Evolutionary conservation across 2,113 vertebrate species (phyloP).

Genomic region (Leptosomus discolor): DNA sequence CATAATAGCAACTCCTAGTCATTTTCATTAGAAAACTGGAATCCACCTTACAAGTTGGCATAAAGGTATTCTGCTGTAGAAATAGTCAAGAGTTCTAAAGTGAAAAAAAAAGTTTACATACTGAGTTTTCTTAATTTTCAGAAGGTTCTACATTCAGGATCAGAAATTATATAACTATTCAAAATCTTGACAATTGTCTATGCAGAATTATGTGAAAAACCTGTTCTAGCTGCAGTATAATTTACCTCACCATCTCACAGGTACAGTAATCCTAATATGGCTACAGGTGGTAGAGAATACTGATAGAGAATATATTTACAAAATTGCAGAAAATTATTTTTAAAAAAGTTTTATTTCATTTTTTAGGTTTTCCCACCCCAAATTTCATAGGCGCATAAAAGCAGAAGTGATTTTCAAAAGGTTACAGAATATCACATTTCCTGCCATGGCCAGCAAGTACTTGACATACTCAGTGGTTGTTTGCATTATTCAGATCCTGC

Average conservation of each 20-base stretch:
- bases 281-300: background rate
- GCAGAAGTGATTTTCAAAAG: background rate
- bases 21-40: background rate
- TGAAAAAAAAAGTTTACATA: background rate
- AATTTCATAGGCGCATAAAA: no score
- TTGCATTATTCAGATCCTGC: background rate
- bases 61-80: background rate
- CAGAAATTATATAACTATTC: background rate
- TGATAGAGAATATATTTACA: background rate
- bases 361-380: no score
- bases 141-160: background rate
- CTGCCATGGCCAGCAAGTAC: background rate
- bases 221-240: background rate
- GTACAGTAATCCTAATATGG: background rate
- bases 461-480: background rate
- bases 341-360: no score
- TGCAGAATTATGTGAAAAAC: background rate
- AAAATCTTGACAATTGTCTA: background rate
- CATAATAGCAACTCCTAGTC: background rate
- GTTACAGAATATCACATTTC: background rate
- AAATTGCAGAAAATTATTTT: background rate
- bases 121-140: background rate
- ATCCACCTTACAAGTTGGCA: background rate
- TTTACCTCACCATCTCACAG: background rate
- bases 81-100: background rate